A percentile compares a stretch with the other conserved stretches of the same genome.
Conservation (phyloP, 2,888 invertebrate genomes). For the Dicyrtoma fusca region DNA sequence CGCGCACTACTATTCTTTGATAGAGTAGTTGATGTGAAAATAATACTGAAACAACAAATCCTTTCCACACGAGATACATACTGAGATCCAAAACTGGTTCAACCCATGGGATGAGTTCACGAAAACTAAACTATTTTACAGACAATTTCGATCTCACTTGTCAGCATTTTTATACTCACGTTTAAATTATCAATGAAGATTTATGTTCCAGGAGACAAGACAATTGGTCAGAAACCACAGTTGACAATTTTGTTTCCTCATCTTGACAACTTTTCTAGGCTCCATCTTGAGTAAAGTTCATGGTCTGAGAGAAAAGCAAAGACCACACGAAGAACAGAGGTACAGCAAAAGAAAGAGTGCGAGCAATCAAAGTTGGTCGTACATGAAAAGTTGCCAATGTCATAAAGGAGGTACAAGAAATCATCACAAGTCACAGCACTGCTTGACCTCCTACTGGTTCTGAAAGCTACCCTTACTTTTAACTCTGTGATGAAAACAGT, state of each 20-base stretch:
- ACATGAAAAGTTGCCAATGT: conserved; percentile 36
- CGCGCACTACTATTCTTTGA: no score
- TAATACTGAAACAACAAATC: no score
- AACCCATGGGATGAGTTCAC: no score
- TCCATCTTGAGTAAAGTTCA: conserved; percentile 9
- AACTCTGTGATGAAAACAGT: no score
- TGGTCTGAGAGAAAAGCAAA: background rate
- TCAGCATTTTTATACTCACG: background rate
- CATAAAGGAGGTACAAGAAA: conserved; percentile 21
- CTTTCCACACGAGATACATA: no score
- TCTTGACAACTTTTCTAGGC: conserved; percentile 17
- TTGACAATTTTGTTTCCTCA: conserved; percentile 28
- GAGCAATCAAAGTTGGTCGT: no score
- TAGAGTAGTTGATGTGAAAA: no score
- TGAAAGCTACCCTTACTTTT: no score
- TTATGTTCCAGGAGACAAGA: conserved; percentile 39
- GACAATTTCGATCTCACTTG: no score
- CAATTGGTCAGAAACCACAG: conserved; percentile 34
- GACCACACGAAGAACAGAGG: background rate
- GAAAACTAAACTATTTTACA: no score
- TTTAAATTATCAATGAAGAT: conserved; percentile 33
- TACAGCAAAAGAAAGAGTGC: background rate
- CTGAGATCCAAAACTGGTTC: no score
- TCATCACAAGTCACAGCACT: background rate
- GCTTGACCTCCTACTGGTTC: conserved; percentile 35